Conservation (phyloP, 2,888 invertebrate genomes). For the Torymus tubicola region DNA sequence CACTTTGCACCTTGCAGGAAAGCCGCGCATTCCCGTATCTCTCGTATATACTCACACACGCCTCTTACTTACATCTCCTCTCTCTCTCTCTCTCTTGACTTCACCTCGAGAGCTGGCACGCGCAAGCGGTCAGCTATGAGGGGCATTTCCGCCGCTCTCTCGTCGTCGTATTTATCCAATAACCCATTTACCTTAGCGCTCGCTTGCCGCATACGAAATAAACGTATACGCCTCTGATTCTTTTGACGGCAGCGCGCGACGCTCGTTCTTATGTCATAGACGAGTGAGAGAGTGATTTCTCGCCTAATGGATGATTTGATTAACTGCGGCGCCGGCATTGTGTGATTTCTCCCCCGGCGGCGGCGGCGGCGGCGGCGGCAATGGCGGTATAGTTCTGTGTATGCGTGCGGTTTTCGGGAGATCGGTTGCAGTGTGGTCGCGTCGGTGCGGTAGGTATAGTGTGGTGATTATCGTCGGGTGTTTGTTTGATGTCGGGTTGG, state of each 20-base stretch:
- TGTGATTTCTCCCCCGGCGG: neutral
- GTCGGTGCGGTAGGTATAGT: neutral
- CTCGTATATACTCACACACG: neutral
- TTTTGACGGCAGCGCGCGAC: no score
- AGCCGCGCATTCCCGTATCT: conserved; percentile 20
- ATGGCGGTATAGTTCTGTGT: neutral
- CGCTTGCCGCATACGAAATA: conserved; percentile 16
- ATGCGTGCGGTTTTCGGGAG: neutral
- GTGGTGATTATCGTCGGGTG: neutral
- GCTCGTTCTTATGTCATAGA: conserved; percentile 32
- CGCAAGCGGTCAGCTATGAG: conserved; percentile 63
- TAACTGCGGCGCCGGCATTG: conserved; percentile 20
- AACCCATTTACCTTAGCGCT: conserved; percentile 9
- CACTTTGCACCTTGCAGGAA: conserved; percentile 29
- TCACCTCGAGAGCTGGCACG: conserved; percentile 22
- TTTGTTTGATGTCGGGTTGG: neutral
- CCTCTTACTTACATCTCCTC: neutral
- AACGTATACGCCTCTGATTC: neutral
- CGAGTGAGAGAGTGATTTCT: conserved; percentile 19
- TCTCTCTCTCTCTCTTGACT: no score
- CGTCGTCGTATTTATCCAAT: conserved; percentile 46
- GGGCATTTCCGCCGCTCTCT: conserved; percentile 67
- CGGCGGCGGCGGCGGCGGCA: conserved; percentile 2
- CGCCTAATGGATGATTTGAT: conserved; percentile 41
- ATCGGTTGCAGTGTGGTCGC: neutral